A percentile compares a stretch with the other conserved stretches of the same genome.
Conservation (phyloP, 2,113 vertebrate genomes). For the Cygnus atratus region DNA sequence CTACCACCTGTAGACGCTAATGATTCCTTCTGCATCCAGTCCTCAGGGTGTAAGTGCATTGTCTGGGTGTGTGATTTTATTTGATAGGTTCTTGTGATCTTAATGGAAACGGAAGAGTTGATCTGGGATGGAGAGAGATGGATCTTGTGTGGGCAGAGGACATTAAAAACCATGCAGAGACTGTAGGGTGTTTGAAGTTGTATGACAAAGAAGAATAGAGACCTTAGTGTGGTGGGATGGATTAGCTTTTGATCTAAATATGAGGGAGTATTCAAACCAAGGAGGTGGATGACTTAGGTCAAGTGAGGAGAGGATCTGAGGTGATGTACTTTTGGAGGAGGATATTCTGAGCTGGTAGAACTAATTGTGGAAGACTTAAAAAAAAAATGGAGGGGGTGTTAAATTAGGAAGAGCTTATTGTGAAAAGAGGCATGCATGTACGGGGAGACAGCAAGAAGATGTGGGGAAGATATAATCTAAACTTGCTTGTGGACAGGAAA, state of each 20-base stretch:
- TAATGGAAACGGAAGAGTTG: background rate
- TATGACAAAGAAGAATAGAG: background rate
- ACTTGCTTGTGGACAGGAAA: background rate
- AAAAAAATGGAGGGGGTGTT: rapidly evolving
- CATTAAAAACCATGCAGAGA: background rate
- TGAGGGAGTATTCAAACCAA: background rate
- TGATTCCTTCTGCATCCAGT: background rate
- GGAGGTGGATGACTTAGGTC: background rate
- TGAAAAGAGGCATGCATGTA: background rate
- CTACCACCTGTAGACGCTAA: background rate
- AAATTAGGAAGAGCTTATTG: background rate
- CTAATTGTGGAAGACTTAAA: too few species aligned
- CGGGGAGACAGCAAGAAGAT: background rate
- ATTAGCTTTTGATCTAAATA: background rate
- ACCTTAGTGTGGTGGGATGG: background rate
- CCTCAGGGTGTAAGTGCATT: background rate
- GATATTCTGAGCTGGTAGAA: background rate
- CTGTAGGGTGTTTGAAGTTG: background rate
- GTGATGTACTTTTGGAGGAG: background rate
- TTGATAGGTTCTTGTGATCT: background rate
- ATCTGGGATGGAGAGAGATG: background rate
- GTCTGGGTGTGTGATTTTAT: background rate
- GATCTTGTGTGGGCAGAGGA: background rate
- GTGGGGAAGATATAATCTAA: background rate
- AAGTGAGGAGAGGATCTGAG: background rate